Evolutionary conservation across 2,888 invertebrate species (phyloP).

Genomic region (Vanessa cardui): DNA sequence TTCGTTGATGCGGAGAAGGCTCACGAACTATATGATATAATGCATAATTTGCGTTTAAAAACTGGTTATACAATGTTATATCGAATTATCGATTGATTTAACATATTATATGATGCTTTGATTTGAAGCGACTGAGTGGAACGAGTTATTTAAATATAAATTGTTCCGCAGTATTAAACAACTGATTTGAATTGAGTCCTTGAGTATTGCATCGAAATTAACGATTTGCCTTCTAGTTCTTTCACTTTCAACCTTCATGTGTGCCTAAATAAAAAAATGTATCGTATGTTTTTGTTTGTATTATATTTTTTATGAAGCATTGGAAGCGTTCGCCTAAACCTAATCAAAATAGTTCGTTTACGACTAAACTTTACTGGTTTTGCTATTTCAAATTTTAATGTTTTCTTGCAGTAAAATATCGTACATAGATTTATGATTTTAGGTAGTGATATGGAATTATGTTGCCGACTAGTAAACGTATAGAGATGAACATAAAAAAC

Average conservation of each 20-base stretch:
- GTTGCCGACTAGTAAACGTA: neutral
- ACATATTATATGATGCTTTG: neutral
- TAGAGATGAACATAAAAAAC: neutral
- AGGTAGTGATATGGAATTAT: neutral
- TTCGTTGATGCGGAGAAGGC: too few species aligned
- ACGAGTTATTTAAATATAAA: conserved; percentile 17
- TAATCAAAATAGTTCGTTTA: conserved; percentile 70
- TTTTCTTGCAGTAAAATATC: conserved; percentile 23
- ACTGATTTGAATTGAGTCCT: conserved; percentile 40
- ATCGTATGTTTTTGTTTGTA: conserved; percentile 17
- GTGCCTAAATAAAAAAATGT: conserved; percentile 14
- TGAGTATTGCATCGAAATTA: conserved; percentile 35
- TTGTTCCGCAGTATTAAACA: conserved; percentile 15
- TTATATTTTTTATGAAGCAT: conserved; percentile 18
- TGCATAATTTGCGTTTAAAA: neutral
- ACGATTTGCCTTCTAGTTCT: conserved; percentile 29
- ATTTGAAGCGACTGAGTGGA: conserved; percentile 10
- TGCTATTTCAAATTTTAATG: conserved; percentile 57
- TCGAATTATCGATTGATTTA: conserved; percentile 6
- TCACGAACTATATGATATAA: neutral
- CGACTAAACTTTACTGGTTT: conserved; percentile 62
- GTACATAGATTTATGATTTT: conserved; percentile 5
- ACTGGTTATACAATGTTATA: neutral
- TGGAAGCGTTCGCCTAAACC: conserved; percentile 46
- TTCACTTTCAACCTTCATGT: conserved; percentile 39